A percentile compares a stretch with the other conserved stretches of the same genome.
These are phyloP conservation scores for Cephus nigrinus DNA, from an alignment of 2,888 invertebrate species.

Conservation along the genomic window DNA sequence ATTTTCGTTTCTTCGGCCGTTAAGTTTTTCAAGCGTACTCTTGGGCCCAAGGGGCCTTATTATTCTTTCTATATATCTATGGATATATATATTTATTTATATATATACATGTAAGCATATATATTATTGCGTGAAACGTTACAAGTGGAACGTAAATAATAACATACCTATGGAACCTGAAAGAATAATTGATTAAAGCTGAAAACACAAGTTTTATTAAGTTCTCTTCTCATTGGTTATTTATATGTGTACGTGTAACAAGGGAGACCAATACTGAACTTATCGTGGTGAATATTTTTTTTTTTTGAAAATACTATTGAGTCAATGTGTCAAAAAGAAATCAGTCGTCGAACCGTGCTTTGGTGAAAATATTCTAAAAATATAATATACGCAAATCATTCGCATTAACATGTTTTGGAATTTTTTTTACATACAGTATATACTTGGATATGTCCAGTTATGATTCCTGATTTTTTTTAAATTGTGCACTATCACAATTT, in stretches of 20 bases:
- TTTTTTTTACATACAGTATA: neutral
- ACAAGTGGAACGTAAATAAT: constrained; percentile 64
- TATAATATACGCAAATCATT: neutral
- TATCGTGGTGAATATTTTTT: neutral
- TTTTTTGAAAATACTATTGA: neutral
- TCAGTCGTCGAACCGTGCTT: neutral
- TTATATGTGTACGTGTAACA: neutral
- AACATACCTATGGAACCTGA: constrained; percentile 66
- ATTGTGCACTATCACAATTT: neutral
- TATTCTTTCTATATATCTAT: constrained; percentile 14
- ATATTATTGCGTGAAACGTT: constrained; percentile 23
- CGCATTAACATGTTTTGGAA: neutral
- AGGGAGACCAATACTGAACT: neutral
- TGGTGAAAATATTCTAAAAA: neutral
- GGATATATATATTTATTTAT: constrained; percentile 22
- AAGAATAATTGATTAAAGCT: constrained; percentile 50
- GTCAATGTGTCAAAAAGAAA: neutral
- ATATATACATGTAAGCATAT: neutral
- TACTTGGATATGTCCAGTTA: neutral
- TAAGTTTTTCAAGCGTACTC: neutral
- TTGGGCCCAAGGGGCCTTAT: constrained; percentile 2
- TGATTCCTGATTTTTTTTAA: neutral
- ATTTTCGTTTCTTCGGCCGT: neutral
- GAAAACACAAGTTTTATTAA: constrained; percentile 42
- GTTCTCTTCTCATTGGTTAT: neutral